Evolutionary conservation across 1,140 invertebrate species (phyloP).

Genomic region (Brachionus sp.): DNA sequence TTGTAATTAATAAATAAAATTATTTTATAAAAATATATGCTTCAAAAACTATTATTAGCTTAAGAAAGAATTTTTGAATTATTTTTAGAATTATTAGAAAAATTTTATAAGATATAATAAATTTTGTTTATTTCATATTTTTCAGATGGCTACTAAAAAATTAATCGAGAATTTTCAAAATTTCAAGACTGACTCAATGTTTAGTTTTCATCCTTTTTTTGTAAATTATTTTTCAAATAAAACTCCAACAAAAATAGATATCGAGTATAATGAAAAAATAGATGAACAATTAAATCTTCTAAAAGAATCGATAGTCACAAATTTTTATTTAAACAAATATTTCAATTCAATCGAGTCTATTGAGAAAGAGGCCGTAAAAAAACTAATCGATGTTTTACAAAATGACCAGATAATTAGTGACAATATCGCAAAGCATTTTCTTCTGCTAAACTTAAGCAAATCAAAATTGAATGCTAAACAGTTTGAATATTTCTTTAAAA

Average conservation of each 20-base stretch:
- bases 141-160: neutral
- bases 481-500: neutral
- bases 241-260: neutral
- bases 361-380: neutral
- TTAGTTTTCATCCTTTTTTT: constrained; percentile 7
- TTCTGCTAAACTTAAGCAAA: neutral
- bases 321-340: constrained; percentile 4
- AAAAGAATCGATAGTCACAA: neutral
- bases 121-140: neutral
- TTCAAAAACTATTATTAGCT: neutral
- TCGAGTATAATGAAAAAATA: neutral
- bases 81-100: neutral
- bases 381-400: neutral
- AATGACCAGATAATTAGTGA: neutral
- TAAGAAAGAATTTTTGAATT: neutral
- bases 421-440: neutral
- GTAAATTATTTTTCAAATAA: constrained; percentile 9
- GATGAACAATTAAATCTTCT: neutral
- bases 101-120: neutral
- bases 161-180: neutral
- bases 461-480: neutral
- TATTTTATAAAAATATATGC: too few relatives aligned
- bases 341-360: neutral
- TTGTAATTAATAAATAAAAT: too few relatives aligned
- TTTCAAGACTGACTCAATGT: neutral